Conservation (phyloP, 2,113 vertebrate genomes). For the Ceyx melanurus region DNA sequence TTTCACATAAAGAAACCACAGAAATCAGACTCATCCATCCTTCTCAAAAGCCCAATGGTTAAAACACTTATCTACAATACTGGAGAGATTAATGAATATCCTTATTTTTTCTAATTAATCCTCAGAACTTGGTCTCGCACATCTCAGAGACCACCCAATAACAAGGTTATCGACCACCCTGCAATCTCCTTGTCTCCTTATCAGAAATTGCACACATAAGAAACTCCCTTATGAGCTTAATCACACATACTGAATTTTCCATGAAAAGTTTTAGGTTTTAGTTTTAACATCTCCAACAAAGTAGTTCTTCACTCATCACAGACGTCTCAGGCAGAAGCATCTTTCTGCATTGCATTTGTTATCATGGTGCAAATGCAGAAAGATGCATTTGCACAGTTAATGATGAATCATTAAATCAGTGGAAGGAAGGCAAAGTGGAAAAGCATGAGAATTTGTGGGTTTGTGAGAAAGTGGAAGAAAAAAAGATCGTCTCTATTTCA, state of each 20-base stretch:
- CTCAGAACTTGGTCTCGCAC: not conserved
- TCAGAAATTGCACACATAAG: not conserved
- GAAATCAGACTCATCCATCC: not conserved
- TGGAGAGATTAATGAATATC: not conserved
- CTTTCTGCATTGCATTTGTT: not conserved
- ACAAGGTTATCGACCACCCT: not conserved
- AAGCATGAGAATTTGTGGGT: not conserved
- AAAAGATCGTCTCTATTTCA: slow-evolving; percentile 20
- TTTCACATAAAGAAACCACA: not conserved
- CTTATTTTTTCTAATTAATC: not conserved
- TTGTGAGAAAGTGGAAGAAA: slow-evolving; percentile 17
- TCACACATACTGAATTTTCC: not conserved
- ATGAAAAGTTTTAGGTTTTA: not conserved
- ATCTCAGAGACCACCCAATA: not conserved
- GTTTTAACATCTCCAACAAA: not conserved
- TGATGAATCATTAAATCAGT: not conserved
- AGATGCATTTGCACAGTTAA: not conserved
- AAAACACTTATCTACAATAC: not conserved
- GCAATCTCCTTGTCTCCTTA: not conserved
- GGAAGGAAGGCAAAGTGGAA: not conserved
- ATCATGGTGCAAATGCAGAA: not conserved
- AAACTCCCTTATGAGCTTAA: not conserved
- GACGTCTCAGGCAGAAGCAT: not conserved
- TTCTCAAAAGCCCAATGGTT: not conserved
- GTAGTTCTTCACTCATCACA: not conserved